A percentile compares a stretch with the other conserved stretches of the same genome.
Evolutionary conservation across 2,113 vertebrate species (phyloP).

Genomic region (Xenopus borealis): DNA sequence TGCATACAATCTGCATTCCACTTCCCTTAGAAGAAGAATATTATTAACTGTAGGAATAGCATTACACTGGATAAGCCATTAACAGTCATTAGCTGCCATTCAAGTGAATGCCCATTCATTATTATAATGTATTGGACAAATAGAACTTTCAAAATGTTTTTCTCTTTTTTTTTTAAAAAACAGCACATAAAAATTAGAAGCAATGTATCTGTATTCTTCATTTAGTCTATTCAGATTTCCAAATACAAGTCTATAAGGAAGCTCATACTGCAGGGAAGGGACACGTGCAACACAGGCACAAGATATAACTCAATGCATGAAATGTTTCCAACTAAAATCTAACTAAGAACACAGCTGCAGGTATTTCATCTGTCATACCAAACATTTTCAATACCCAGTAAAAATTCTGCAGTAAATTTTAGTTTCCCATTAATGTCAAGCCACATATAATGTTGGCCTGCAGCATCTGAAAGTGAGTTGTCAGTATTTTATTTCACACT

Average conservation of each 20-base stretch:
- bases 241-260: not conserved
- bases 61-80: slow-evolving; percentile 21
- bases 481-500: slow-evolving; percentile 65
- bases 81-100: slow-evolving; percentile 25
- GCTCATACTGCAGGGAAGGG: slow-evolving; percentile 39
- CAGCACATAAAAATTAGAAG: not conserved
- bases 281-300: not conserved
- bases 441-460: slow-evolving; percentile 66
- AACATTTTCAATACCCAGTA: slow-evolving; percentile 63
- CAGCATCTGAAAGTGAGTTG: slow-evolving; percentile 58
- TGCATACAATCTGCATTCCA: not conserved
- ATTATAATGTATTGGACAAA: slow-evolving; percentile 22
- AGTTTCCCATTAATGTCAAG: slow-evolving; percentile 63
- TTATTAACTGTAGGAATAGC: slow-evolving; percentile 7
- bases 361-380: slow-evolving; percentile 65
- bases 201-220: slow-evolving; percentile 14
- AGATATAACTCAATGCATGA: slow-evolving; percentile 32
- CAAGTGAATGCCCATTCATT: slow-evolving; percentile 24
- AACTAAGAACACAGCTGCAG: slow-evolving; percentile 56
- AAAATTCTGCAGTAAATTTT: slow-evolving; percentile 60
- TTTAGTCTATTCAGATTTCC: slow-evolving; percentile 6
- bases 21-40: slow-evolving; percentile 3
- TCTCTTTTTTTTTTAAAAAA: not conserved
- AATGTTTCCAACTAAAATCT: slow-evolving; percentile 52
- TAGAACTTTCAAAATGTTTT: slow-evolving; percentile 16